These are phyloP conservation scores for Rattus rattus DNA, from an alignment of 2,113 vertebrate species.

Conservation along the genomic window DNA sequence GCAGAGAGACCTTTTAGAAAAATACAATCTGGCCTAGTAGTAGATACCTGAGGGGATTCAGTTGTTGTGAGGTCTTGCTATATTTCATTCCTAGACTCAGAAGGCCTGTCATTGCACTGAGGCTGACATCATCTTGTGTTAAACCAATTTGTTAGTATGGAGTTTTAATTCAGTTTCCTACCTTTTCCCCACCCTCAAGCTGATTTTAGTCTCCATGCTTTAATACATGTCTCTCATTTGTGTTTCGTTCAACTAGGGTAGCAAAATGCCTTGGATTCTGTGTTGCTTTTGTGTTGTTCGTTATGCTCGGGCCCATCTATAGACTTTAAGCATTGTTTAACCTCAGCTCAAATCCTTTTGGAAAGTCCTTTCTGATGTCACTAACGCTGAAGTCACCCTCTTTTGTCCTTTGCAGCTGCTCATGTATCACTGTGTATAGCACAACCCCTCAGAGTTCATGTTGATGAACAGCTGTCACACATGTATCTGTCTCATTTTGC, in stretches of 20 bases:
- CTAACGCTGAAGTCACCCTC: too few species aligned
- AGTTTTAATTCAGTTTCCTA: background rate
- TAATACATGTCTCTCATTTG: background rate
- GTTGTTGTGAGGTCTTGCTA: background rate
- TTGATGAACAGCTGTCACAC: background rate
- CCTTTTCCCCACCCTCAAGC: rapidly evolving
- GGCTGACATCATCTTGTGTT: background rate
- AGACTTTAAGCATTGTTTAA: background rate
- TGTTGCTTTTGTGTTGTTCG: background rate
- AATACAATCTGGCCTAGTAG: background rate
- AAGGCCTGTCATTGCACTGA: background rate
- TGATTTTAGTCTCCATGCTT: background rate
- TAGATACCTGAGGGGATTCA: background rate
- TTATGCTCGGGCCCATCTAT: background rate
- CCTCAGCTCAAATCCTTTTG: background rate
- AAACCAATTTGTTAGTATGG: background rate
- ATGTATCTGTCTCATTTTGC: background rate
- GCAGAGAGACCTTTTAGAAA: background rate
- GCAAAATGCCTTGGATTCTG: background rate
- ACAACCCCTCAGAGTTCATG: background rate
- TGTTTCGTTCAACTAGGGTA: background rate
- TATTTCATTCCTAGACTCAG: background rate
- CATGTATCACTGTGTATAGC: background rate
- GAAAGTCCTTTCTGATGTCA: background rate
- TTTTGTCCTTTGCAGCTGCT: background rate